Evolutionary conservation across 2,113 vertebrate species (phyloP).

Genomic region (Myrmecophaga tridactyla): DNA sequence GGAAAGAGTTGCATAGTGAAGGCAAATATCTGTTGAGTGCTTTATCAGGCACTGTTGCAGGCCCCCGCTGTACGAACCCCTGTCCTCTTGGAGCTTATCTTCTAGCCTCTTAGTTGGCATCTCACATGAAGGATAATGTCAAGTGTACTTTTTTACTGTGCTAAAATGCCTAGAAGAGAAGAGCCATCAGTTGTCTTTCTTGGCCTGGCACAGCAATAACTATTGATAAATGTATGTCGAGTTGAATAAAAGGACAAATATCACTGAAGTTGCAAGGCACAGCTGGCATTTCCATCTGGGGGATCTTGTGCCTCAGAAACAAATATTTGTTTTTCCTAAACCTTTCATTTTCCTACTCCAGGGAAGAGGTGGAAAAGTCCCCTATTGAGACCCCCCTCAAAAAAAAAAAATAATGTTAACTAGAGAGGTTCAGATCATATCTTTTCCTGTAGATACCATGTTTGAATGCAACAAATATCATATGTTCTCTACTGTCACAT

Average conservation of each 20-base stretch:
- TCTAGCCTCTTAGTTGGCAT: rapidly evolving
- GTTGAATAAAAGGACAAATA: background rate
- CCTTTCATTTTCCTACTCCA: background rate
- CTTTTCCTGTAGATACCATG: background rate
- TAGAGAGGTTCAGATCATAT: background rate
- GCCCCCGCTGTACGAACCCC: rapidly evolving
- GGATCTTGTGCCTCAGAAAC: background rate
- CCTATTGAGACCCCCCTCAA: background rate
- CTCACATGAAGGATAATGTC: background rate
- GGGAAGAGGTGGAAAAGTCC: background rate
- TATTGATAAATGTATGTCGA: background rate
- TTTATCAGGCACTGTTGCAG: rapidly evolving
- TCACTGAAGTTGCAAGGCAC: background rate
- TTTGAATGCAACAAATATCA: background rate
- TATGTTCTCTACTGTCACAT: background rate
- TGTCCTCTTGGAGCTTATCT: rapidly evolving
- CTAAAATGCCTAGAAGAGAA: background rate
- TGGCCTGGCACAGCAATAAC: background rate
- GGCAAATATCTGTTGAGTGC: rapidly evolving
- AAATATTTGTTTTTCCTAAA: background rate
- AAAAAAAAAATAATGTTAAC: background rate
- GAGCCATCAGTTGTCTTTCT: background rate
- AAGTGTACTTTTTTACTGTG: background rate
- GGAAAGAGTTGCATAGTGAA: rapidly evolving
- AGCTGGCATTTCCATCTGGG: background rate